Evolutionary conservation across 1,140 invertebrate genomes (phyloP).

Genomic region (Druon quercuslanigerum): DNA sequence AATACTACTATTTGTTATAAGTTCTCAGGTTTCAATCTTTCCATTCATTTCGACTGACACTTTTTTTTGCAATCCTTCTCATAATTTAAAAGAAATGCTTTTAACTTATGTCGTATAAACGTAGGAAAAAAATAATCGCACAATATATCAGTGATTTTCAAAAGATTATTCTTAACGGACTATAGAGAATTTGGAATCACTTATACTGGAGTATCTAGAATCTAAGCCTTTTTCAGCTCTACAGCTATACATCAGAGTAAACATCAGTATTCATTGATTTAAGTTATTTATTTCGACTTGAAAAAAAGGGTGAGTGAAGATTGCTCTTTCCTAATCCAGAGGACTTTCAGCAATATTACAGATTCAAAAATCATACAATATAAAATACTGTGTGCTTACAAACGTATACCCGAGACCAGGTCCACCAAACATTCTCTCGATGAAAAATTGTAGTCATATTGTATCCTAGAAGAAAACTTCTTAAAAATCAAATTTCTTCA

Average conservation of each 20-base stretch:
- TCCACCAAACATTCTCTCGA: too few species aligned
- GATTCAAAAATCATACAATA: not conserved
- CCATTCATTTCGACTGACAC: too few species aligned
- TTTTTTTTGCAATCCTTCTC: not conserved
- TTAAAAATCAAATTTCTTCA: not conserved
- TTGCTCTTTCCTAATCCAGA: not conserved
- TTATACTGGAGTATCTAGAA: conserved; percentile 2
- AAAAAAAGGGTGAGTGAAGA: not conserved
- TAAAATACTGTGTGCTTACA: conserved; percentile 17
- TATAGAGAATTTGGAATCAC: conserved; percentile 19
- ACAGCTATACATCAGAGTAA: conserved; percentile 24
- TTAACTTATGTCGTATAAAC: conserved; percentile 22
- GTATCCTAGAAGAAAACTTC: not conserved
- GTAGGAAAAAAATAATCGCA: conserved; percentile 19
- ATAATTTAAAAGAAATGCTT: conserved; percentile 11
- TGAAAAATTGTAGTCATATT: not conserved
- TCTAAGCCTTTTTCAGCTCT: conserved; percentile 11
- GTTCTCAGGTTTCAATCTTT: too few species aligned
- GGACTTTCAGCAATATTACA: not conserved
- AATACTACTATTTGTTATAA: too few species aligned
- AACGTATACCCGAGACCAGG: not conserved
- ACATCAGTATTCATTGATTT: conserved; percentile 17
- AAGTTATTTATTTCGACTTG: not conserved
- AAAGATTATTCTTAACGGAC: conserved; percentile 22
- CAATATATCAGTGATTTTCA: not conserved